phyloP scores from a whole-genome alignment of 2,888 invertebrate genomes.

The Scaptomyza flava region DNA sequence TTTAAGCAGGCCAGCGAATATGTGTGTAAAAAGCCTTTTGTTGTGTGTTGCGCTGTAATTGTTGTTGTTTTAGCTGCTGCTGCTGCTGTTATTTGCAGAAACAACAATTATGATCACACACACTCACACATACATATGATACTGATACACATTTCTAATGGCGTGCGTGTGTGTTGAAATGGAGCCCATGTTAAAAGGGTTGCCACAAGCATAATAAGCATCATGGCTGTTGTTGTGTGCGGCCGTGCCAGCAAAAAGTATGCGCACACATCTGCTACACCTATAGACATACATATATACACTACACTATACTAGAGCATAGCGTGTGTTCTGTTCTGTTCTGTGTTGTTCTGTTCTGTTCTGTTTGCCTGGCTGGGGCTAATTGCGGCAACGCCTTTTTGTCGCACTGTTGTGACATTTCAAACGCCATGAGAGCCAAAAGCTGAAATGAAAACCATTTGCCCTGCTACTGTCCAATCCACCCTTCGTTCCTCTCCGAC shows the following conservation, averaged over 20 bases:
- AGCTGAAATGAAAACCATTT: slow-evolving; percentile 55
- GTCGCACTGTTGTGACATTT: slow-evolving; percentile 69
- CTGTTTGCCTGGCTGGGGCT: slow-evolving; percentile 34
- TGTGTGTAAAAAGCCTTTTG: slow-evolving; percentile 36
- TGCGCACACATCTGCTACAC: slow-evolving; percentile 25
- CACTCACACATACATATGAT: slow-evolving; percentile 22
- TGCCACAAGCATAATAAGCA: slow-evolving; percentile 55
- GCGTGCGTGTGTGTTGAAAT: slow-evolving; percentile 55
- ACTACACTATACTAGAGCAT: not conserved
- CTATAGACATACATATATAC: not conserved
- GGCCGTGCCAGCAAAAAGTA: slow-evolving; percentile 45
- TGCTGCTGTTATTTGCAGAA: slow-evolving; percentile 49
- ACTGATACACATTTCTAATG: slow-evolving; percentile 30
- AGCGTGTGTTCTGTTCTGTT: not conserved
- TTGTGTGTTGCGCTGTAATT: slow-evolving; percentile 35
- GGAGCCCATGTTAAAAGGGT: slow-evolving; percentile 52
- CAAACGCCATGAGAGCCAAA: slow-evolving; percentile 45
- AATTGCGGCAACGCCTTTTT: slow-evolving; percentile 78
- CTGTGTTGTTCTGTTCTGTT: not conserved
- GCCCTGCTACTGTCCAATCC: slow-evolving; percentile 2
- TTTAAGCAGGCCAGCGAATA: slow-evolving; percentile 48
- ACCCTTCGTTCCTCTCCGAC: no score
- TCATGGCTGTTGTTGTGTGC: slow-evolving; percentile 15
- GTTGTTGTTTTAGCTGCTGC: slow-evolving; percentile 31
- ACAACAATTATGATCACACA: slow-evolving; percentile 71